Evolutionary conservation across 2,797 vertebrate genomes (phyloP), one percentile per base, ranked within the genome.

Genomic region (Sebastes miniatus): DNA sequence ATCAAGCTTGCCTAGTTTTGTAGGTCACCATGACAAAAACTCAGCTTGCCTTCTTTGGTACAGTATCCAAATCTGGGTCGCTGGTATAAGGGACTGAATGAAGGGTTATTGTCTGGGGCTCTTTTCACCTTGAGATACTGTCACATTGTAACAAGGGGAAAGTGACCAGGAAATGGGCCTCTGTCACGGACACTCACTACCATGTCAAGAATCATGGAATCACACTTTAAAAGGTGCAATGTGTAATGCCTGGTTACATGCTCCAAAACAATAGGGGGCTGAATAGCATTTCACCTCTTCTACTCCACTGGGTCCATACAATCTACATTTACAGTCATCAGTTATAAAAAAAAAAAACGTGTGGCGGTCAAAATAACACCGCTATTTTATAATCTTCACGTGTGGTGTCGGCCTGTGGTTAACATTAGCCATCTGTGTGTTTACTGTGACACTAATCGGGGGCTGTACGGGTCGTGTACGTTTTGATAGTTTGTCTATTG

Each of bases 21-120:
- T 96, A 95, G 95, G 95, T 96, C 95, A 95, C 65, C 87, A 52
- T 93, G 91, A 94, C 92, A 94, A 92, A 92, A 91, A 81, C 83
- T 80, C 87, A 83, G 84, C 87, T 84, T 86, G 89, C 73, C 74
- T 90, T 91, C 88, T 92, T 83, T 86, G 80, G 81, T 86, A 89
- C 74, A 87, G 85, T 86, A 87, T 83, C 83, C 76, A 77, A 94
- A 96, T 95, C 73, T 96, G 93, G 94, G 96, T 95, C 93, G 79
- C 72, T 72, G 63, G 18, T 67, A 81, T 63, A 31, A 84, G 74
- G 74, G 73, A 83, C 76, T 93, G 84, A 91, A 88, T 88, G 89
- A 90, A 74, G 70, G 81, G 81, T 80, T 85, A 90, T 91, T 91
- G 92, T 91, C 90, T 92, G 76, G 76, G 81, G 73, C 72, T 90